Evolutionary conservation across 1,140 invertebrate genomes (phyloP).

Genomic region (Liolophura sinensis): DNA sequence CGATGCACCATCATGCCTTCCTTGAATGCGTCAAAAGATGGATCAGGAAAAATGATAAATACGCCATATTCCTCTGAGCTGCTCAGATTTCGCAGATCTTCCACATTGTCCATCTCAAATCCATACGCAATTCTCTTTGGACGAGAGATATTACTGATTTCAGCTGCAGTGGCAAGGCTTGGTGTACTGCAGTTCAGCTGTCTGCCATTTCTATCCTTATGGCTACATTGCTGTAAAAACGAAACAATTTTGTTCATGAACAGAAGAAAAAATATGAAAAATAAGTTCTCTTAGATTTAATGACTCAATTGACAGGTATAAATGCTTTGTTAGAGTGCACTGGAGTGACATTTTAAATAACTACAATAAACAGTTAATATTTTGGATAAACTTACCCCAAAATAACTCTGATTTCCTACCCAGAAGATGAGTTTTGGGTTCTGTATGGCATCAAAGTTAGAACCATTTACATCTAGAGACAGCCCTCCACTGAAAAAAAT

Average conservation of each 20-base stretch:
- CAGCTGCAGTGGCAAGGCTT: too few species aligned
- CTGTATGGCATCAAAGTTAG: slow-evolving; percentile 85
- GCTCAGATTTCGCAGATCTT: slow-evolving; percentile 77
- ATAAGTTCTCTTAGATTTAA: too few species aligned
- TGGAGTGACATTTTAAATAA: background rate
- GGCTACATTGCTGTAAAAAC: slow-evolving; percentile 1
- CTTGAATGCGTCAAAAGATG: slow-evolving; percentile 84
- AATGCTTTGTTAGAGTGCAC: background rate
- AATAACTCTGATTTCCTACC: slow-evolving; percentile 71
- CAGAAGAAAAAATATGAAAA: too few species aligned
- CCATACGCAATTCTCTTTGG: slow-evolving; percentile 75
- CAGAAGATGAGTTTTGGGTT: slow-evolving; percentile 89
- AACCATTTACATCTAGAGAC: slow-evolving; percentile 83
- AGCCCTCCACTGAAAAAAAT: slow-evolving; percentile 77
- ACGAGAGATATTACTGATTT: too few species aligned
- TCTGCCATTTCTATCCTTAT: slow-evolving; percentile 4
- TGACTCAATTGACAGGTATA: background rate
- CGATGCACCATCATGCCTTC: slow-evolving; percentile 63
- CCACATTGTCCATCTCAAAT: slow-evolving; percentile 94
- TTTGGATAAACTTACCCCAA: slow-evolving; percentile 66
- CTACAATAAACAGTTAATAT: background rate
- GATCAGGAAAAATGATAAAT: slow-evolving; percentile 90
- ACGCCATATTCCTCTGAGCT: slow-evolving; percentile 60
- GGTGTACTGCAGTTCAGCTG: too few species aligned
- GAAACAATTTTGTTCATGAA: background rate